Conservation (phyloP, 2,888 invertebrate genomes). For the Trilocha varians region DNA sequence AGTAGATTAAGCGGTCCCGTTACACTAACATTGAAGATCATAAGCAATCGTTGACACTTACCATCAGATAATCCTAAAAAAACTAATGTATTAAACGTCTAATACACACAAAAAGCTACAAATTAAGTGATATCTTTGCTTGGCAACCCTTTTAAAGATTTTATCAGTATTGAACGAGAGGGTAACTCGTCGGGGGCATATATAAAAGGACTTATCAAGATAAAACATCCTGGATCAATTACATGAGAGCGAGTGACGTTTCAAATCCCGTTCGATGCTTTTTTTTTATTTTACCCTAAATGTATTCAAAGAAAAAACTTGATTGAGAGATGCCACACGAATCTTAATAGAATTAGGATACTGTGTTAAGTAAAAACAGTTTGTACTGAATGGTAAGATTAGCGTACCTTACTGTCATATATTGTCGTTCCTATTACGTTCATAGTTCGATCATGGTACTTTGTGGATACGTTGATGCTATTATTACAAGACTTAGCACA, state of each 20-base stretch:
- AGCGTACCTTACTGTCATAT: too few relatives aligned
- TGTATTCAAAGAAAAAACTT: constrained; percentile 20
- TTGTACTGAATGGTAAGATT: background rate
- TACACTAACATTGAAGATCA: too few relatives aligned
- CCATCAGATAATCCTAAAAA: too few relatives aligned
- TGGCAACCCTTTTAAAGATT: constrained; percentile 69
- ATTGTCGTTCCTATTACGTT: too few relatives aligned
- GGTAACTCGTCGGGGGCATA: constrained; percentile 64
- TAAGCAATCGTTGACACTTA: too few relatives aligned
- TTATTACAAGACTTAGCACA: too few relatives aligned
- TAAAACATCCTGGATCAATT: constrained; percentile 71
- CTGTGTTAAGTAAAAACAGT: background rate
- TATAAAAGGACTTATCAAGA: constrained; percentile 66
- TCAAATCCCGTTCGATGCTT: constrained; percentile 54
- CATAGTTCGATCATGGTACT: too few relatives aligned
- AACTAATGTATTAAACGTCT: constrained; percentile 44
- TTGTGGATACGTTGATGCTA: too few relatives aligned
- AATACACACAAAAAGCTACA: constrained; percentile 67
- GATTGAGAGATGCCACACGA: constrained; percentile 5
- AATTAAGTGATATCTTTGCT: constrained; percentile 72
- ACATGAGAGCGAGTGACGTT: constrained; percentile 61
- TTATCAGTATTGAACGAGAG: constrained; percentile 60
- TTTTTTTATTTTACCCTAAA: constrained; percentile 31
- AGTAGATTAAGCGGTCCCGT: too few relatives aligned
- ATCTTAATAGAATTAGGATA: background rate